A percentile compares a stretch with the other conserved stretches of the same genome.
phyloP scores from a whole-genome alignment of 2,113 vertebrate species.

The Oxygymnocypris stewartii region DNA sequence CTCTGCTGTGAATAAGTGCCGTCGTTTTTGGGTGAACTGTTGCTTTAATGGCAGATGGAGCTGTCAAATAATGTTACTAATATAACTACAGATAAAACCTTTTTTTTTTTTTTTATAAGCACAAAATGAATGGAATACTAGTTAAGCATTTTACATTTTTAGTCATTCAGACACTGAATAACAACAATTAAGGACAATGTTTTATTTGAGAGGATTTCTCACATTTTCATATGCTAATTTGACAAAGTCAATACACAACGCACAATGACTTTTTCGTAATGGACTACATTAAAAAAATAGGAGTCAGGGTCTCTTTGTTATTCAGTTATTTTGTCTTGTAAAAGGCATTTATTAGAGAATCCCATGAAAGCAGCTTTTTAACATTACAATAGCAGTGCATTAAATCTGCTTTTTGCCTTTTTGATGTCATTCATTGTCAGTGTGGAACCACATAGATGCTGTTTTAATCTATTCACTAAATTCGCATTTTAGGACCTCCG shows the following conservation, averaged over 20 bases:
- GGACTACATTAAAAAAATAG: background rate
- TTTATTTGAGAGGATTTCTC: background rate
- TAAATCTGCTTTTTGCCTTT: background rate
- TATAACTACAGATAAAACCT: background rate
- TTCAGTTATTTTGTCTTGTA: conserved; percentile 9
- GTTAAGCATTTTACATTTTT: background rate
- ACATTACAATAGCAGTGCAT: conserved; percentile 18
- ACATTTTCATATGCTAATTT: conserved; percentile 8
- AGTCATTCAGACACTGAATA: background rate
- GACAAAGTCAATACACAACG: background rate
- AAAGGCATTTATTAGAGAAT: conserved; percentile 10
- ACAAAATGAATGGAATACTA: background rate
- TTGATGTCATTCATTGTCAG: conserved; percentile 17
- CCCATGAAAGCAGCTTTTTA: conserved; percentile 20
- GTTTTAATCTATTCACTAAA: conserved; percentile 17
- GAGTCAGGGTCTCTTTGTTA: conserved; percentile 30
- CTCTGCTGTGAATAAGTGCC: background rate
- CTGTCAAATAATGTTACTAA: background rate
- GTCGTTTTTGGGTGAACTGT: background rate
- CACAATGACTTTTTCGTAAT: conserved; percentile 24
- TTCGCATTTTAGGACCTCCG: conserved; percentile 3
- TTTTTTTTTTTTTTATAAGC: background rate
- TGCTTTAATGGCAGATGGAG: background rate
- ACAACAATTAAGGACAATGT: background rate
- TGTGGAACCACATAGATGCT: background rate